Base-by-base conservation (phyloP, 1,140 invertebrate genomes). In the Dolichoris vasculosae region DNA sequence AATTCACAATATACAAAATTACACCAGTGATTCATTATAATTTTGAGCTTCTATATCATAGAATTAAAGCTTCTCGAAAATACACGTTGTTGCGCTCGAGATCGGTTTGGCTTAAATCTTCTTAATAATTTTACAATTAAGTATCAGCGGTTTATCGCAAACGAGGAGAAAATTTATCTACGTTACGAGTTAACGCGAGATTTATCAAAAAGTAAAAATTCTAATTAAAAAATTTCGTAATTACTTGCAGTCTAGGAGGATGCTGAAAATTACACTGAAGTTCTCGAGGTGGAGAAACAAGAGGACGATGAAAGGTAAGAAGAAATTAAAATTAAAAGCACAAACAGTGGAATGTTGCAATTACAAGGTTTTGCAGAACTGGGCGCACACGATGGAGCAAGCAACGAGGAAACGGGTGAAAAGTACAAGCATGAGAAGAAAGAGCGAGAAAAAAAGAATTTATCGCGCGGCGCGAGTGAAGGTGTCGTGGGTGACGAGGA, bases 381-480 rank as follows among this genome's bases (percentile, higher is more conserved):
- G 46, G 8, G 40, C 8, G 15, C 0, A 26, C 6, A 1, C 15
- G 23, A 75, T 7, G 3, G 26, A 48, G 30, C 2, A 7, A 43
- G 38, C 69, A 43, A 73, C 8, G 13, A 73, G 69, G 35, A 30
- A n/a, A 48, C 1, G n/a, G 46, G 73, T 30, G 48, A 75, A 75
- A 48, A 23, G 73, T 3, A 43, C 23, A 17, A 38, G 38, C 13
- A 30, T 43, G n/a, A 64, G 35, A 32, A 79, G 35, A 63, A 79
- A 63, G 40, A 67, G 78, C 23, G 32, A 46, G 23, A 46, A 26
- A 1, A 9, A 59, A 32, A 83, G 87, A 80, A 85, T 88, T 88
- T 89, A 86, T 88, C 69, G 71, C 78, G 84, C 78, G 67, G 82
- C 73, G 86, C 82, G 30, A 79, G 75, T 35, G 84, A 63, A 48